Conservation (phyloP, 1,140 invertebrate genomes). For the Hypsibius dujardini region DNA sequence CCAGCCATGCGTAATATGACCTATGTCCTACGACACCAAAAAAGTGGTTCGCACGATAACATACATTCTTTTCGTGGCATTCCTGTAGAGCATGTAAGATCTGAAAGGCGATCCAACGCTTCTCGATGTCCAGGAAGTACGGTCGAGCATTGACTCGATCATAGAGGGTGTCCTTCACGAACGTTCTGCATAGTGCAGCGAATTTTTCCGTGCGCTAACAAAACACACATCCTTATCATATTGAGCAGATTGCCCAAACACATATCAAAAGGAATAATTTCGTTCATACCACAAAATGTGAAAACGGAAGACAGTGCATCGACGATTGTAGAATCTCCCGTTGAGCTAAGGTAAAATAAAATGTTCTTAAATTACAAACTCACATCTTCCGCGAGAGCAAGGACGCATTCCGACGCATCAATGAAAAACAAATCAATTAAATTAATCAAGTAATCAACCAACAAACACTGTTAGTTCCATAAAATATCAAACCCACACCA, state of each 20-base stretch:
- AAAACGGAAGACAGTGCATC: conserved; percentile 5
- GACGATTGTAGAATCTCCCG: conserved; percentile 12
- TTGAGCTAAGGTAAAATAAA: neutral
- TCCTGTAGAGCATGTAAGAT: conserved; percentile 80
- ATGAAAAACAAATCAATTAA: no score
- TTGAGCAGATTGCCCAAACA: conserved; percentile 10
- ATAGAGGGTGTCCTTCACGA: conserved; percentile 88
- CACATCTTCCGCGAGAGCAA: no score
- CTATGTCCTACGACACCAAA: no score
- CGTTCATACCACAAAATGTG: conserved; percentile 23
- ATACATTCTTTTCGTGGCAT: conserved; percentile 49
- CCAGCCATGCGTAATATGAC: no score
- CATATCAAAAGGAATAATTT: conserved; percentile 15
- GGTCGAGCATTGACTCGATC: conserved; percentile 92
- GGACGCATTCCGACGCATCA: no score
- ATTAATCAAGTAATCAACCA: no score
- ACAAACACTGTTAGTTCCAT: no score
- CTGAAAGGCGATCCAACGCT: conserved; percentile 98
- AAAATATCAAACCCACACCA: no score
- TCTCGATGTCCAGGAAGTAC: conserved; percentile 79
- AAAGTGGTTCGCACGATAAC: conserved; percentile 18
- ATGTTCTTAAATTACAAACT: neutral
- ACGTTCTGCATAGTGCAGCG: conserved; percentile 77
- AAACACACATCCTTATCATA: conserved; percentile 23
- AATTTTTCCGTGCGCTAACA: conserved; percentile 58